Conservation (phyloP, 2,113 vertebrate species). For the Alces alces region DNA sequence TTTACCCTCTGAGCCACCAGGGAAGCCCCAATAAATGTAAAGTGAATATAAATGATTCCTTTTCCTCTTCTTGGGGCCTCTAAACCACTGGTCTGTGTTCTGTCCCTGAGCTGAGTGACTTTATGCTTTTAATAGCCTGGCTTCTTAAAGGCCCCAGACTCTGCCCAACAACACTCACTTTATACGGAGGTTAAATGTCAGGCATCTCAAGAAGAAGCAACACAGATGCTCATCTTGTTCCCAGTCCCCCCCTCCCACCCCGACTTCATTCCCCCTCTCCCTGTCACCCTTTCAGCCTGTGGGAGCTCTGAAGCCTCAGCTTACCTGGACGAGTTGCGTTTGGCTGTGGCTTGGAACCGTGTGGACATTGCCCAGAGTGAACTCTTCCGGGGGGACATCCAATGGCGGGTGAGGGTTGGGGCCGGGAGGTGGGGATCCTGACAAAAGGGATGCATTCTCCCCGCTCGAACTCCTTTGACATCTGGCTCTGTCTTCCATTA, state of each 20-base stretch:
- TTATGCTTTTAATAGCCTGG: not conserved
- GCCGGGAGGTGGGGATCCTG: not conserved
- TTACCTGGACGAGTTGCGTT: slow-evolving; percentile 88
- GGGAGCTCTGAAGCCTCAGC: slow-evolving; percentile 77
- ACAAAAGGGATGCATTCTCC: no score
- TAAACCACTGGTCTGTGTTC: not conserved
- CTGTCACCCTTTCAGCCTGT: slow-evolving; percentile 71
- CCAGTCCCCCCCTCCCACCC: accelerated
- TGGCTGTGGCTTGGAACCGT: slow-evolving; percentile 93
- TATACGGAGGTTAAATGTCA: not conserved
- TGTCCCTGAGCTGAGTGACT: not conserved
- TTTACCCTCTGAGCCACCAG: not conserved
- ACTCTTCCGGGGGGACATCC: slow-evolving; percentile 90
- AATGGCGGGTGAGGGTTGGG: slow-evolving; percentile 84
- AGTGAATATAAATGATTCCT: not conserved
- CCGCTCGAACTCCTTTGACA: not conserved
- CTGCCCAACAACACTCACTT: not conserved
- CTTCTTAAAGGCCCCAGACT: not conserved
- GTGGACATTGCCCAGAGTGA: slow-evolving; percentile 91
- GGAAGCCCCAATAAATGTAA: not conserved
- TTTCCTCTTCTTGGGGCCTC: not conserved
- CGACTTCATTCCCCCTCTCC: not conserved
- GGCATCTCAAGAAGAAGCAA: not conserved
- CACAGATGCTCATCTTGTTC: not conserved
- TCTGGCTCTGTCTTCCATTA: not conserved